Evolutionary conservation across 2,888 invertebrate species (phyloP).

Genomic region (Drosophila emarginata): DNA sequence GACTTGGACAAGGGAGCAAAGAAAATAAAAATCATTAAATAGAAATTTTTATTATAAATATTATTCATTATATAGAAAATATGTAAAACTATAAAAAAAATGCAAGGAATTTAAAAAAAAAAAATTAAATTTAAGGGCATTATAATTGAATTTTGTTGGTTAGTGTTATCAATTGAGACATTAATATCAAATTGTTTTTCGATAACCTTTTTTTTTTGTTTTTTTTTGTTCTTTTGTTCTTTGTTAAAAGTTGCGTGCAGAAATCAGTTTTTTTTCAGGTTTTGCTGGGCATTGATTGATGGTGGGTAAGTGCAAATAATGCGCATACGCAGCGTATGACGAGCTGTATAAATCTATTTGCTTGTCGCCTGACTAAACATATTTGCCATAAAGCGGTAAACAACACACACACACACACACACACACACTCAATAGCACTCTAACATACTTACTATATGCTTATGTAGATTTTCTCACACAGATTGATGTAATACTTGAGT

Average conservation of each 20-base stretch:
- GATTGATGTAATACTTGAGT: conserved; percentile 11
- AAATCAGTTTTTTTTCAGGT: background rate
- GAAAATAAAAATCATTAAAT: too few species aligned
- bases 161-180: background rate
- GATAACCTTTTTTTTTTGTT: background rate
- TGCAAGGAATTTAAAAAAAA: too few species aligned
- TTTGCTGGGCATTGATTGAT: background rate
- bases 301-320: conserved; percentile 57
- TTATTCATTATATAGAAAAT: too few species aligned
- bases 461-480: background rate
- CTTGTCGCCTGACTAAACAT: conserved; percentile 25
- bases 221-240: background rate
- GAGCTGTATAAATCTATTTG: conserved; percentile 15
- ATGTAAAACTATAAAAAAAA: too few species aligned
- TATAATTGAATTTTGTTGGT: background rate
- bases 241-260: background rate
- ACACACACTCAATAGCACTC: conserved; percentile 17
- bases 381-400: conserved; percentile 21
- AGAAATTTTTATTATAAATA: too few species aligned
- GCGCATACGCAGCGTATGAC: conserved; percentile 69
- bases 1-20: too few species aligned
- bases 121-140: too few species aligned
- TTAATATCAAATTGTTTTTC: conserved; percentile 1
- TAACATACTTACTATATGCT: background rate
- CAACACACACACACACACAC: conserved; percentile 37